phyloP scores from a whole-genome alignment of 2,888 invertebrate species.

The Ditula angustiorana region DNA sequence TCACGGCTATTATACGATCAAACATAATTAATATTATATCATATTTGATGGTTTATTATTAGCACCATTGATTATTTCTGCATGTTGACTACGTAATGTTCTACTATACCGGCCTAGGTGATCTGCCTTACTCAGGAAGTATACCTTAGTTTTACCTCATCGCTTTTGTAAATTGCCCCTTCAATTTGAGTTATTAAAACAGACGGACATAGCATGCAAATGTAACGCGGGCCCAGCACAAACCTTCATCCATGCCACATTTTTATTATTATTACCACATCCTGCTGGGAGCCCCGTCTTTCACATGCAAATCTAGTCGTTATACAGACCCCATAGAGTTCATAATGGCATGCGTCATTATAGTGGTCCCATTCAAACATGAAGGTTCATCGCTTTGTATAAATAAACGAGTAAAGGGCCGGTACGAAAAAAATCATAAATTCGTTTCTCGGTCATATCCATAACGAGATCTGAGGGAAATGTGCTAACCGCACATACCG shows the following conservation, averaged over 20 bases:
- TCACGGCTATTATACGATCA: not conserved
- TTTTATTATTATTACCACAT: constrained; percentile 37
- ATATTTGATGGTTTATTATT: not conserved
- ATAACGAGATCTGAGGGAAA: constrained; percentile 54
- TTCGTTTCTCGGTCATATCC: constrained; percentile 58
- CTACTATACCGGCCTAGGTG: no score
- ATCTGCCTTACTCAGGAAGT: no score
- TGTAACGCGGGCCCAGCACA: constrained; percentile 24
- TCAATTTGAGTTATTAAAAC: constrained; percentile 33
- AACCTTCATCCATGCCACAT: constrained; percentile 27
- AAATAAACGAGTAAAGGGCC: constrained; percentile 38
- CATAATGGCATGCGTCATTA: constrained; percentile 34
- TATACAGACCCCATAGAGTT: constrained; percentile 29
- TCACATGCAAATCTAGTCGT: constrained; percentile 36
- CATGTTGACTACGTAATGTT: no score
- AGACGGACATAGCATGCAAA: constrained; percentile 24
- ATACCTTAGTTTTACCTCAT: not conserved
- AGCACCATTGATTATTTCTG: not conserved
- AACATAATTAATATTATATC: no score
- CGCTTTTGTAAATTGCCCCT: constrained; percentile 11
- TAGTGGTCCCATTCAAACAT: constrained; percentile 37
- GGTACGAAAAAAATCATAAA: constrained; percentile 56
- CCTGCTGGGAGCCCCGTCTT: constrained; percentile 23
- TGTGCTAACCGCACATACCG: constrained; percentile 64
- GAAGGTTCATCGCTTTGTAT: constrained; percentile 39